Percentiles rank a stretch among this genome's conserved stretches.
These are phyloP conservation scores for Seriola dumerili DNA, from an alignment of 2,113 vertebrate genomes.

Conservation along the genomic window DNA sequence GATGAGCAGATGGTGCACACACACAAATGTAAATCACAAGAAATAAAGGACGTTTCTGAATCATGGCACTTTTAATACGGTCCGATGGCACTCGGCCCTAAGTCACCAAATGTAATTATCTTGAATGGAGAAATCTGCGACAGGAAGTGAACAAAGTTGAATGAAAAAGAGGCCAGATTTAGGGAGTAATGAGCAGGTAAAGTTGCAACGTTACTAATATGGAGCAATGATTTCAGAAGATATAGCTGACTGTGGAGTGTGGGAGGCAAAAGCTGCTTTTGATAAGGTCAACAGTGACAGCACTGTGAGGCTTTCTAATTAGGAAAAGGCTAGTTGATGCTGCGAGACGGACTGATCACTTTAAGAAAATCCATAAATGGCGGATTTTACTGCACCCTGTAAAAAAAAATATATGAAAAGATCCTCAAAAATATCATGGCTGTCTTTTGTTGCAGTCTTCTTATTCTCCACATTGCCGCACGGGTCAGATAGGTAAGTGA, in stretches of 20 bases:
- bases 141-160: slow-evolving; percentile 24
- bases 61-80: slow-evolving; percentile 32
- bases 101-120: slow-evolving; percentile 45
- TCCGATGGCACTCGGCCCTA: slow-evolving; percentile 21
- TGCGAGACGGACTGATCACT: background rate
- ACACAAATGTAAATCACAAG: no score
- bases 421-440: no score
- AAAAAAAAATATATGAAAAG: background rate
- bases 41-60: background rate
- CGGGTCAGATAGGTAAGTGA: no score
- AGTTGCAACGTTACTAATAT: slow-evolving; percentile 35
- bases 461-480: no score
- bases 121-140: slow-evolving; percentile 40
- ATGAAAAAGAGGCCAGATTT: slow-evolving; percentile 50
- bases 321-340: slow-evolving; percentile 23
- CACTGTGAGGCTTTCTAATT: slow-evolving; percentile 49
- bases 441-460: no score
- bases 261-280: slow-evolving; percentile 43
- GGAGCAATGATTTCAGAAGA: slow-evolving; percentile 38
- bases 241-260: slow-evolving; percentile 7
- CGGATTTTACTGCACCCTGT: slow-evolving; percentile 13
- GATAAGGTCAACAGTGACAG: slow-evolving; percentile 62
- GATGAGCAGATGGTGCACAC: no score
- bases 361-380: background rate
- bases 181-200: slow-evolving; percentile 45